Evolutionary conservation across 2,113 vertebrate genomes (phyloP).

Genomic region (Bucco capensis): DNA sequence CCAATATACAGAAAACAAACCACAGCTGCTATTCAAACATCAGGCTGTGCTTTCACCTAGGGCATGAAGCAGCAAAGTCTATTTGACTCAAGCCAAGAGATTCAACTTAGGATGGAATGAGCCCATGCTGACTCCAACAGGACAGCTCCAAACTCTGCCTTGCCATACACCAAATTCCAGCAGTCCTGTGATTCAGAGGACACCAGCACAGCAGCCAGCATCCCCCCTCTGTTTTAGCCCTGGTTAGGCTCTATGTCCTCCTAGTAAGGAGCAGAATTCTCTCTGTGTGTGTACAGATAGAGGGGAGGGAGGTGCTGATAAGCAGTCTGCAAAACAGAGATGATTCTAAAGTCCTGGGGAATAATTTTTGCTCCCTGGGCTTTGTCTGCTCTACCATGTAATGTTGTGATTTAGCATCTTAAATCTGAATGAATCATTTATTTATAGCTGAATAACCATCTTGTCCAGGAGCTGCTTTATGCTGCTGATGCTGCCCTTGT

Average conservation of each 20-base stretch:
- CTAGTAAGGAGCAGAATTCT: background rate
- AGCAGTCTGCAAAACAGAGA: background rate
- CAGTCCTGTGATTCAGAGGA: background rate
- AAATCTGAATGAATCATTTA: background rate
- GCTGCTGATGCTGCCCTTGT: too few species aligned
- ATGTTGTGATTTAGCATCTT: background rate
- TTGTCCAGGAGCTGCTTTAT: too few species aligned
- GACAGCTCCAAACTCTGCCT: background rate
- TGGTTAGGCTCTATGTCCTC: background rate
- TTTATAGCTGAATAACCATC: background rate
- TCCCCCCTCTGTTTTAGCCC: background rate
- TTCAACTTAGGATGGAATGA: background rate
- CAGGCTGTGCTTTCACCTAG: background rate
- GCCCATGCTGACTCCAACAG: rapidly evolving
- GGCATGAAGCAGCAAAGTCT: background rate
- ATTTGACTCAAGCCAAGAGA: background rate
- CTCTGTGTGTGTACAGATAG: rapidly evolving
- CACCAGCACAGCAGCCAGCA: rapidly evolving
- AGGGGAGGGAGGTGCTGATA: background rate
- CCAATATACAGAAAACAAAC: background rate
- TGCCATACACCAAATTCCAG: background rate
- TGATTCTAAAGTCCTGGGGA: background rate
- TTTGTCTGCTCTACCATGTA: background rate
- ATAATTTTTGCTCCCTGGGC: background rate
- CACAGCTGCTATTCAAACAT: background rate